Evolutionary conservation across 2,797 vertebrate species (phyloP), one percentile per base, ranked within the genome.

Genomic region (Pantherophis alleghaniensis): DNA sequence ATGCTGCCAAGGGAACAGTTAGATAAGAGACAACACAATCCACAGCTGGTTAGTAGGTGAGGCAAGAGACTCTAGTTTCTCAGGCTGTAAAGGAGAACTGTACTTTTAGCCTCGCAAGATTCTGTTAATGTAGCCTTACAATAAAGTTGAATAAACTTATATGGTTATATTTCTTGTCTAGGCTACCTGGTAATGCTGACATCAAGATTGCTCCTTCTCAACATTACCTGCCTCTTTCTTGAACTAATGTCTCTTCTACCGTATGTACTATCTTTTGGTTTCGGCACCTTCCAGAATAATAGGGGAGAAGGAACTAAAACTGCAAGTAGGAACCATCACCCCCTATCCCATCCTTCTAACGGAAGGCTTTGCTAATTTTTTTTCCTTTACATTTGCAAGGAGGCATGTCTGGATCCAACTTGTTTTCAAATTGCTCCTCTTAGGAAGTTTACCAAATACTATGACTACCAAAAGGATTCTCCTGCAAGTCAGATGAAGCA

Each of bases 401-500:
- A 28, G 60, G 12, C n/a, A 66, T 11, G 47, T 32, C 86, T 37
- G 42, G 88, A 93, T 60, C 90, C 91, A 87, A 95, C 66, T 63
- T 96, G 90, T 92, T 90, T 83, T 96, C 96, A 96, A 96, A 94
- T 92, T 94, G 87, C 90, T 97, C 94, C 91, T 95, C 92, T 95
- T 94, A 94, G 95, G 95, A 66, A 22, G 92, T 95, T 96, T 95
- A 87, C 93, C 74, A 96, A 96, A 60, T 37, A 4, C 12, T 61
- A 10, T 96, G 90, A 83, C 93, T 95, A 96, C 93, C 93, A 96
- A 88, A 92, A 90, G 59, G 87, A 92, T 83, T 95, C 57, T 87
- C 86, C 61, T 89, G 66, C 96, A 96, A 96, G 96, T 94, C 95
- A 96, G 95, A 96, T 97, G 95, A 97, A 95, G 94, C 95, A 92